These are phyloP conservation scores for Phaonia tiefii DNA, from an alignment of 2,888 invertebrate genomes.

Conservation along the genomic window DNA sequence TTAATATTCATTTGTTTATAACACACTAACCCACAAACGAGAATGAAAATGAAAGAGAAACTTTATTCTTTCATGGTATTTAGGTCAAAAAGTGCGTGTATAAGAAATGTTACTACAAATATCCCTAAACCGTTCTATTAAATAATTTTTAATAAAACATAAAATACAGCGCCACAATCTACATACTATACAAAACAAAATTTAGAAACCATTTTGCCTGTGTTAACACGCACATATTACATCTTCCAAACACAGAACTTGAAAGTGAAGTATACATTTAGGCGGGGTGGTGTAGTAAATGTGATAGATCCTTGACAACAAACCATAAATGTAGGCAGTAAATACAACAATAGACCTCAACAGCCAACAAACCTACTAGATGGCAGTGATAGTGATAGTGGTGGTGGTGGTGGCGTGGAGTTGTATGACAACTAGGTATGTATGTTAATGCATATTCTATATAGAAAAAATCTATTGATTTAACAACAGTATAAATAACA, in stretches of 20 bases:
- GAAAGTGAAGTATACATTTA: slow-evolving; percentile 39
- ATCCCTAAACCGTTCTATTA: slow-evolving; percentile 21
- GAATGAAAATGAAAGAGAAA: no score
- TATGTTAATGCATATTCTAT: slow-evolving; percentile 40
- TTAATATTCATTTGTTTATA: slow-evolving; percentile 8
- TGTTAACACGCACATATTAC: not conserved
- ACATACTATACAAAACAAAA: not conserved
- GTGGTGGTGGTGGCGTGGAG: not conserved
- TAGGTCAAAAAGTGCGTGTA: slow-evolving; percentile 50
- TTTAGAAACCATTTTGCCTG: not conserved
- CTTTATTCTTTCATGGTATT: no score
- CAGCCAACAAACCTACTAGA: no score
- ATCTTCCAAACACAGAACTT: not conserved
- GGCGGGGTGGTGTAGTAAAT: slow-evolving; percentile 20
- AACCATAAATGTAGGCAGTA: slow-evolving; percentile 21
- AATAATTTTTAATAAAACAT: slow-evolving; percentile 4
- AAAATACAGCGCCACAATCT: not conserved
- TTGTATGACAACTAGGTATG: slow-evolving; percentile 39
- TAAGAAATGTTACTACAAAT: slow-evolving; percentile 20
- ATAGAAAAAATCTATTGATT: slow-evolving; percentile 57
- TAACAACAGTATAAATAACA: slow-evolving; percentile 46
- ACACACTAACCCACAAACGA: no score
- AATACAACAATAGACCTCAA: not conserved
- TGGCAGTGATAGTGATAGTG: no score
- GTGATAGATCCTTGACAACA: slow-evolving; percentile 43